Evolutionary conservation across 2,113 vertebrate genomes (phyloP).

Genomic region (Dermatemys mawii): DNA sequence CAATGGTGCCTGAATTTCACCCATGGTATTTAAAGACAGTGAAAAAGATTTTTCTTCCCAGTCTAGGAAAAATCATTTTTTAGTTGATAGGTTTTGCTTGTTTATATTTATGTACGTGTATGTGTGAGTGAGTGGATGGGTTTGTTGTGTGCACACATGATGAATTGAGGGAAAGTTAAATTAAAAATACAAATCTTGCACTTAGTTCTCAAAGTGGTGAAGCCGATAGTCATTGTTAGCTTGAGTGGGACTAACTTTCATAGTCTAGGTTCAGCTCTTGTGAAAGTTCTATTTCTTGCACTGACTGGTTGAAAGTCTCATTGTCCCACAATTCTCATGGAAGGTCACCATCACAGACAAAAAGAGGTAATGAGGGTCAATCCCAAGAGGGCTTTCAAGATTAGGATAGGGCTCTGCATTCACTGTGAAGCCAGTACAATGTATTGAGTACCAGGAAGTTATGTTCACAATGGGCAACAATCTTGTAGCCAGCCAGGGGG

Average conservation of each 20-base stretch:
- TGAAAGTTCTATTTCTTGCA: background rate
- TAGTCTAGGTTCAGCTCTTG: background rate
- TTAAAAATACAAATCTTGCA: background rate
- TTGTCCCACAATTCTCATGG: background rate
- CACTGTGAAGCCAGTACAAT: background rate
- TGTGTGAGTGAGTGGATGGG: background rate
- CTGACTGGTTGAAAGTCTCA: background rate
- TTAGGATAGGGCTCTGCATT: background rate
- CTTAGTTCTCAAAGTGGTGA: background rate
- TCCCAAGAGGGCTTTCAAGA: background rate
- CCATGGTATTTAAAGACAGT: background rate
- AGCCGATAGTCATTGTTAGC: background rate
- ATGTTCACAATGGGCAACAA: background rate
- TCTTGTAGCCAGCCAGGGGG: background rate
- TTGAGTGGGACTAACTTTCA: background rate
- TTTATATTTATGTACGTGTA: background rate
- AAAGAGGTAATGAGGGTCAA: background rate
- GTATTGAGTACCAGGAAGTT: too few relatives aligned
- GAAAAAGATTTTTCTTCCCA: background rate
- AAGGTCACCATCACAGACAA: background rate
- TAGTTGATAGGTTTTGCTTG: slow-evolving; percentile 2
- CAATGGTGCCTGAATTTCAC: background rate
- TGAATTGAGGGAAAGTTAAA: background rate
- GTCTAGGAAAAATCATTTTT: background rate
- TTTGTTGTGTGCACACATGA: background rate